A percentile compares a stretch with the other conserved stretches of the same genome.
These are phyloP conservation scores for Cephus spinipes DNA, from an alignment of 2,888 invertebrate genomes.

Conservation along the genomic window DNA sequence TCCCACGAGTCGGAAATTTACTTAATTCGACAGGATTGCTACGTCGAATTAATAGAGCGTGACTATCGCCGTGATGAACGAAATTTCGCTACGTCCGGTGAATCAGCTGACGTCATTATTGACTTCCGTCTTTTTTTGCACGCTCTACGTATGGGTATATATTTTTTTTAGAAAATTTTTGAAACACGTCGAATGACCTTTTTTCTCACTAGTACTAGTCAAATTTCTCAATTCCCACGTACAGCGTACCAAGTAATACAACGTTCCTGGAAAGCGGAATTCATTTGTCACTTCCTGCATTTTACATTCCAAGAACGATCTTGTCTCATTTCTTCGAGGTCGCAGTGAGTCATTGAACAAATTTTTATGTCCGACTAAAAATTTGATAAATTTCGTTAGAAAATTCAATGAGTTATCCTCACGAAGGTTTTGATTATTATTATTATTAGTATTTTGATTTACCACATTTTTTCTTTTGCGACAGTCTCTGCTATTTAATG, in stretches of 20 bases:
- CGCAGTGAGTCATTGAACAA: background rate
- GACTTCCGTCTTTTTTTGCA: background rate
- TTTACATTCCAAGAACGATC: background rate
- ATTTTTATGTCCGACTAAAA: background rate
- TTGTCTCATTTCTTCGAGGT: background rate
- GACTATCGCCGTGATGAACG: background rate
- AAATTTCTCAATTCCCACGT: background rate
- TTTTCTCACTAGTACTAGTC: background rate
- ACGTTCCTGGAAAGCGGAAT: background rate
- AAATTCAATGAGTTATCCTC: too few relatives aligned
- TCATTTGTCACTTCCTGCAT: background rate
- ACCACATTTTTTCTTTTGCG: background rate
- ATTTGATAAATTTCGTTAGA: background rate
- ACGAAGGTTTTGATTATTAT: background rate
- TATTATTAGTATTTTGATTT: background rate
- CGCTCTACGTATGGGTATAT: background rate
- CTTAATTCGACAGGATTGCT: background rate
- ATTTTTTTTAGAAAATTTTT: background rate
- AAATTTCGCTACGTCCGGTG: constrained; percentile 2
- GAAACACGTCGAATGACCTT: background rate
- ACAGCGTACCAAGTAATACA: background rate
- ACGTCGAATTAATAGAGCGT: constrained; percentile 5
- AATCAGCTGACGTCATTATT: background rate
- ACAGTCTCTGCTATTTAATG: background rate
- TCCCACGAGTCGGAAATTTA: background rate